Evolutionary conservation across 2,797 vertebrate genomes (phyloP).

Genomic region (Halcyon leucocephala): DNA sequence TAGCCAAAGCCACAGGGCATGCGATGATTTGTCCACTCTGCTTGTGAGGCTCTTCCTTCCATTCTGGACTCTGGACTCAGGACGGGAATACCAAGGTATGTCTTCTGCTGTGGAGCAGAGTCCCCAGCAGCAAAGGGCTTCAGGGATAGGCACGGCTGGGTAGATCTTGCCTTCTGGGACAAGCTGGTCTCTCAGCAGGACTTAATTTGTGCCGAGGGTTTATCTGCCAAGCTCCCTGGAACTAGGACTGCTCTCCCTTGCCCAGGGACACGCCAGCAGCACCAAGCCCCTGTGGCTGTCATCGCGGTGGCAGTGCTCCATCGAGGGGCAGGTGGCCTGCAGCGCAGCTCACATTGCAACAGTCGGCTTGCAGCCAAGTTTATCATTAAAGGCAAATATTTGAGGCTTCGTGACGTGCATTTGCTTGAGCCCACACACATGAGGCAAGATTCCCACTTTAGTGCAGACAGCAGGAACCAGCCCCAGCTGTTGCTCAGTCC

Average conservation of each 20-base stretch:
- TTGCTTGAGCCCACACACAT: neutral
- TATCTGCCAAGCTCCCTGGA: neutral
- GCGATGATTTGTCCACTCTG: neutral
- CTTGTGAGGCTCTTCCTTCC: neutral
- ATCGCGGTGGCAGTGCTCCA: neutral
- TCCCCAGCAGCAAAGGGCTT: neutral
- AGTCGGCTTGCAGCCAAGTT: neutral
- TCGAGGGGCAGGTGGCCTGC: neutral
- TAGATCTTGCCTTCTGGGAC: neutral
- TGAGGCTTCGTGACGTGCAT: neutral
- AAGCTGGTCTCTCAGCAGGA: neutral
- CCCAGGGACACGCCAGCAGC: rapidly evolving
- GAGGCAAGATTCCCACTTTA: neutral
- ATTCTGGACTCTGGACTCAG: neutral
- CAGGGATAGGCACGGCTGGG: neutral
- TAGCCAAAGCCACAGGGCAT: neutral
- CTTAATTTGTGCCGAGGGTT: neutral
- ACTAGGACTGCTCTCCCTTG: neutral
- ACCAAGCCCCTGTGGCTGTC: rapidly evolving
- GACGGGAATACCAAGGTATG: neutral
- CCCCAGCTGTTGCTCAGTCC: neutral
- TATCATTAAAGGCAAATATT: neutral
- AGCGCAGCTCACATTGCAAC: rapidly evolving
- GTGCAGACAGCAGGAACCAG: neutral
- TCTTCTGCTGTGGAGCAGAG: neutral